A percentile compares a stretch with the other conserved stretches of the same genome.
Evolutionary conservation across 1,140 invertebrate species (phyloP).

Genomic region (Zaprionus inermis): DNA sequence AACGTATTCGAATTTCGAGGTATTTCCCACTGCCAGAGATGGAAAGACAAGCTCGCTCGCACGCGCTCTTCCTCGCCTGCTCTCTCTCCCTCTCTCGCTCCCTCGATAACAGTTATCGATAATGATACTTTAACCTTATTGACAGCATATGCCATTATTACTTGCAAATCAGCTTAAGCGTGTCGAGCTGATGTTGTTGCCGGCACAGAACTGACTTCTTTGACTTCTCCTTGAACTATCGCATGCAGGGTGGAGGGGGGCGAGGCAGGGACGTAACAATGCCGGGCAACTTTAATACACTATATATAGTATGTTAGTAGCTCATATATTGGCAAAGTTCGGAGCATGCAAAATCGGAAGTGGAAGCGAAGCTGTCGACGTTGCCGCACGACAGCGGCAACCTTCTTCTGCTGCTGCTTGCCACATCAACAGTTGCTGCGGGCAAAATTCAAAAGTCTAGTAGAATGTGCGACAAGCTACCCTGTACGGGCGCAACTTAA

Average conservation of each 20-base stretch:
- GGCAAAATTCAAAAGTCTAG: neutral
- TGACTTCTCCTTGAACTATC: neutral
- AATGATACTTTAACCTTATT: neutral
- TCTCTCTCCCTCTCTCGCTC: neutral
- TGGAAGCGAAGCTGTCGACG: slow-evolving; percentile 26
- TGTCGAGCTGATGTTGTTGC: too few relatives aligned
- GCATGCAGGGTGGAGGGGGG: neutral
- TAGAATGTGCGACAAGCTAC: neutral
- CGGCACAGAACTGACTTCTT: slow-evolving; percentile 4
- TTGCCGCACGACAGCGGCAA: slow-evolving; percentile 19
- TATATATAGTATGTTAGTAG: slow-evolving; percentile 46
- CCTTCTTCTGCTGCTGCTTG: slow-evolving; percentile 43
- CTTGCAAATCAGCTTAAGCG: slow-evolving; percentile 14
- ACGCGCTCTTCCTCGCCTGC: too few relatives aligned
- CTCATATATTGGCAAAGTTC: slow-evolving; percentile 67
- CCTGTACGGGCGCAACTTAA: neutral
- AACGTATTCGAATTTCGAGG: slow-evolving; percentile 18
- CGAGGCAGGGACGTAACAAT: slow-evolving; percentile 28
- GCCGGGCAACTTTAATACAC: slow-evolving; percentile 49
- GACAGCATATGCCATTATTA: slow-evolving; percentile 1
- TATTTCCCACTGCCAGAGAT: neutral
- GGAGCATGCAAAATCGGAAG: slow-evolving; percentile 71
- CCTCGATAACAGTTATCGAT: slow-evolving; percentile 1
- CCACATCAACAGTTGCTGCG: slow-evolving; percentile 6
- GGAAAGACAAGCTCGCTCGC: too few relatives aligned